Evolutionary conservation across 1,140 invertebrate species (phyloP).

Genomic region (Euwallacea similis): DNA sequence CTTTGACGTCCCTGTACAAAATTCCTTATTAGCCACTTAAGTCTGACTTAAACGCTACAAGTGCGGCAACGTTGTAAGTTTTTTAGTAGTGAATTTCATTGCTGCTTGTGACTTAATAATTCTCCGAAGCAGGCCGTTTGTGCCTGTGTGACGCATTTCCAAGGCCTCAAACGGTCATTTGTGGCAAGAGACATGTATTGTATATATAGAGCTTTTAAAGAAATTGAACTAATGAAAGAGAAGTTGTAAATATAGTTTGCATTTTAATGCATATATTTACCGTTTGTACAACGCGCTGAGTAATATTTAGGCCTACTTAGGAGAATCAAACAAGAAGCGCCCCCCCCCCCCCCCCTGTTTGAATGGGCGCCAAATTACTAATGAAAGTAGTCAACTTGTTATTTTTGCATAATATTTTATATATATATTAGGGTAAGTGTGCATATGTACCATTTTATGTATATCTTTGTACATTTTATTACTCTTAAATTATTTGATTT

Average conservation of each 20-base stretch:
- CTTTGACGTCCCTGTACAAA: too few species aligned
- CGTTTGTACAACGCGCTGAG: slow-evolving; percentile 53
- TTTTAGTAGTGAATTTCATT: too few species aligned
- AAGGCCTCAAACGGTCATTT: too few species aligned
- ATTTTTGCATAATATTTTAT: slow-evolving; percentile 51
- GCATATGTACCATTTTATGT: slow-evolving; percentile 51
- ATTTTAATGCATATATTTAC: slow-evolving; percentile 46
- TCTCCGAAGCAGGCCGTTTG: too few species aligned
- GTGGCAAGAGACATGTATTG: too few species aligned
- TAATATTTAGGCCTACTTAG: slow-evolving; percentile 50
- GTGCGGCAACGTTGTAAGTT: too few species aligned
- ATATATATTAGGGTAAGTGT: slow-evolving; percentile 47
- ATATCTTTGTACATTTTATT: slow-evolving; percentile 54
- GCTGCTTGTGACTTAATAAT: too few species aligned
- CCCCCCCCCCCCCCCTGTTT: slow-evolving; percentile 40
- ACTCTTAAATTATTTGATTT: slow-evolving; percentile 54
- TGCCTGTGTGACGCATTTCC: too few species aligned
- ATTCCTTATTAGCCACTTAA: too few species aligned
- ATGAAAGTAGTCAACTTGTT: slow-evolving; percentile 49
- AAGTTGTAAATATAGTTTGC: slow-evolving; percentile 50
- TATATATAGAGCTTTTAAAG: neutral
- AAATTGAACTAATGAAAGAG: slow-evolving; percentile 3
- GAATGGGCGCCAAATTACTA: slow-evolving; percentile 42
- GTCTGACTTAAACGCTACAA: too few species aligned
- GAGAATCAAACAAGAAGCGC: slow-evolving; percentile 50